Evolutionary conservation across 2,113 vertebrate species (phyloP), one percentile per base, ranked within the genome.

Genomic region (Psittacula cyanocephala): DNA sequence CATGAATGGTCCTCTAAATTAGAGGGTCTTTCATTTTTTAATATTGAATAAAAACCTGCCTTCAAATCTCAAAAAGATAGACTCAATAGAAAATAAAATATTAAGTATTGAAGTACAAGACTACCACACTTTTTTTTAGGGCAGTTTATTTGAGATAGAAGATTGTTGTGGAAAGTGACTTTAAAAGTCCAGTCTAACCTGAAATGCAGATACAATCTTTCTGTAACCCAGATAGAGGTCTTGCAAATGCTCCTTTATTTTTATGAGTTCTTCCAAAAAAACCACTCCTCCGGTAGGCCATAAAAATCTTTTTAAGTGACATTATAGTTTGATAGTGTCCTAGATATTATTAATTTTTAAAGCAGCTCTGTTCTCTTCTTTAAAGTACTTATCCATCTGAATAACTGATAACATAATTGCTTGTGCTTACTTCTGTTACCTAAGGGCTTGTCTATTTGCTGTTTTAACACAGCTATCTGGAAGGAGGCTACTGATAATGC

Each of bases 401-500:
- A 98, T 98, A 98, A 98, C 98, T 98, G 96, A 98, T 98, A 95
- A 82, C 50, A 74, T 97, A 98, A 98, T 97, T 96, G 92, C 89
- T 95, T 98, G 88, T 95, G 74, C 83, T 94, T 93, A 52, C 79
- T 92, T 29, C 29, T 74, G 17, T 71, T 94, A 83, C 39, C 76
- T 81, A 52, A 79, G 67, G 83, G 44, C 60, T 78, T 81, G 53
- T 75, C 79, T 85, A 0, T 78, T 91, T 92, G 65, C 69, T 87
- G 18, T 43, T 92, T 83, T 83, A 86, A 81, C 50, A 68, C 27
- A 47, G 12, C 23, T 82, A 0, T 85, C 55, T 76, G 44, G 65
- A 81, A 67, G 18, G 39, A 92, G 22, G 33, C 14, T 79, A 37
- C 63, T 65, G 77, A 57, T 91, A 88, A 49, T 25, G 63, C 0